Percentiles rank a stretch among this genome's conserved stretches.
Evolutionary conservation across 2,113 vertebrate species (phyloP).

Genomic region (Delphinus delphis): DNA sequence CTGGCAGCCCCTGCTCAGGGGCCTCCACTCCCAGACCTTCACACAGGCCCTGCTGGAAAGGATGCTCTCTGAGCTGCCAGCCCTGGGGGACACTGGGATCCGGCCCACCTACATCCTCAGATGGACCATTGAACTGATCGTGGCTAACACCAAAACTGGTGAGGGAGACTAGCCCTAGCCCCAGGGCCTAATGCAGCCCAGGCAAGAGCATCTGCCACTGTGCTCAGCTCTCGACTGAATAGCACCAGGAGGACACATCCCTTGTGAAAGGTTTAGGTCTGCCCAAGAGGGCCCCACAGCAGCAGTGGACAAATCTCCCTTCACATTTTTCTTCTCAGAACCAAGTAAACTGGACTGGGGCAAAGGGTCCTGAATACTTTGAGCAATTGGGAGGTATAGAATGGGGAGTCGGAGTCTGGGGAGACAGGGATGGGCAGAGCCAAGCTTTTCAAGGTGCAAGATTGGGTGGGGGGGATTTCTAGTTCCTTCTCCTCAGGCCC

Average conservation of each 20-base stretch:
- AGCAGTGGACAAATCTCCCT: not conserved
- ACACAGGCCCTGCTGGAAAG: constrained; percentile 91
- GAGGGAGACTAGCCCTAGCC: constrained; percentile 69
- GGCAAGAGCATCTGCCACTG: constrained; percentile 1
- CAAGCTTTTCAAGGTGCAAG: not conserved
- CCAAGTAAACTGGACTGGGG: constrained; percentile 15
- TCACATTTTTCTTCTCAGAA: constrained; percentile 20
- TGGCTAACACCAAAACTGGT: constrained; percentile 87
- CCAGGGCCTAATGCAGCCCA: constrained; percentile 5
- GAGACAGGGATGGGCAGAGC: not conserved
- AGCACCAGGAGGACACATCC: not conserved
- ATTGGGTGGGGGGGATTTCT: not conserved
- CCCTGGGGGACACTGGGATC: constrained; percentile 80
- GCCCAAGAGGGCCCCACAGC: not conserved
- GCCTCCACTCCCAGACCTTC: constrained; percentile 88
- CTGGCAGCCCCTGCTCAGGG: constrained; percentile 93
- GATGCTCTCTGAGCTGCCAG: constrained; percentile 89
- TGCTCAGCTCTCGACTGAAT: constrained; percentile 18
- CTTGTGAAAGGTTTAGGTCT: constrained; percentile 42
- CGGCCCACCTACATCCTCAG: constrained; percentile 88
- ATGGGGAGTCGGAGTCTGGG: not conserved
- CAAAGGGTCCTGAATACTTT: not conserved
- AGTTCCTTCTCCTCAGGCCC: constrained; percentile 42
- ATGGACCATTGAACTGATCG: constrained; percentile 92
- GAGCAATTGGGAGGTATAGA: constrained; percentile 5